Percentiles rank a stretch among this genome's conserved stretches.
phyloP scores from a whole-genome alignment of 2,888 invertebrate genomes.

The Silvanus unidentatus region DNA sequence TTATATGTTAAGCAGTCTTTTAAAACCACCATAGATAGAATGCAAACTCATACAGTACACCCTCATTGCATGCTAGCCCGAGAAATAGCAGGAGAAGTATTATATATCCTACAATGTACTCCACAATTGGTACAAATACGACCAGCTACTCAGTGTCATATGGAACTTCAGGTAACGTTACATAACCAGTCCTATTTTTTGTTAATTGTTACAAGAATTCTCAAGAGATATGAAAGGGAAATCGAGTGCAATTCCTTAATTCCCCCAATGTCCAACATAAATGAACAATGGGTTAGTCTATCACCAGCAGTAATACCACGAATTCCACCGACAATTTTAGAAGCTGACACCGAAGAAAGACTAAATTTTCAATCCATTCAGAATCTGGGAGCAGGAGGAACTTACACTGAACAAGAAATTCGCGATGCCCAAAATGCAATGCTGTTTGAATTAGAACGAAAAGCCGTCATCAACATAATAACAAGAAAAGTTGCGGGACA shows the following conservation, averaged over 20 bases:
- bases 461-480: no score
- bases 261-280: conserved; percentile 17
- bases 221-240: conserved; percentile 12
- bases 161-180: conserved; percentile 21
- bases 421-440: no score
- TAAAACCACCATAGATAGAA: conserved; percentile 9
- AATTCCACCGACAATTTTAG: background rate
- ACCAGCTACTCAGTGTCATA: conserved; percentile 18
- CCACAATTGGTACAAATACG: conserved; percentile 18
- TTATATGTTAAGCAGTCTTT: conserved; percentile 25
- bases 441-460: no score
- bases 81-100: conserved; percentile 23
- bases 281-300: conserved; percentile 14
- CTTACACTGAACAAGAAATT: no score
- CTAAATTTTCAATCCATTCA: no score
- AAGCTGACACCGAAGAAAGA: no score
- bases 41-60: conserved; percentile 21
- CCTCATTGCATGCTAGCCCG: conserved; percentile 23
- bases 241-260: conserved; percentile 16
- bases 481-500: no score
- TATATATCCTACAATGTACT: conserved; percentile 15
- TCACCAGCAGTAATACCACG: conserved; percentile 2
- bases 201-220: conserved; percentile 17
- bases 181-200: conserved; percentile 21
- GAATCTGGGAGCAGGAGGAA: no score